Conservation (phyloP, 2,797 vertebrate species). For the Cephalopachus bancanus region DNA sequence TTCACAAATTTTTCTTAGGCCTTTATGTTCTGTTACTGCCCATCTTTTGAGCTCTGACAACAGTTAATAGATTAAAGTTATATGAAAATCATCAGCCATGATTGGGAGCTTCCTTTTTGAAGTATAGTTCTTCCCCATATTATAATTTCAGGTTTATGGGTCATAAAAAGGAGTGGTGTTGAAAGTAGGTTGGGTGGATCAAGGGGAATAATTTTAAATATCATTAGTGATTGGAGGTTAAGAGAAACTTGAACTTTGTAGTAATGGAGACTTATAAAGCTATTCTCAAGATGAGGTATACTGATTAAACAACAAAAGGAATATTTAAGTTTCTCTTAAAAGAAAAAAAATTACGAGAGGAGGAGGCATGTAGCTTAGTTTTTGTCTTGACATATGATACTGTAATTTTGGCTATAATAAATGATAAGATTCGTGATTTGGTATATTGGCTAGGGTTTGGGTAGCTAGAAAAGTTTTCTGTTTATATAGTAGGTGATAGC, state of each 20-base stretch:
- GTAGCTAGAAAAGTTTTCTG: not conserved
- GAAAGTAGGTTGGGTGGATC: slow-evolving; percentile 65
- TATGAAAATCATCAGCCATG: slow-evolving; percentile 35
- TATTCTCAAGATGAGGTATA: not conserved
- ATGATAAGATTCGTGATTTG: not conserved
- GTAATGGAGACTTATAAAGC: slow-evolving; percentile 44
- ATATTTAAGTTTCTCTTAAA: not conserved
- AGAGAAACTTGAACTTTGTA: slow-evolving; percentile 48
- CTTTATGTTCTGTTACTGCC: not conserved
- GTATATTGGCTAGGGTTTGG: slow-evolving; percentile 10
- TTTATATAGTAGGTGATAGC: not conserved
- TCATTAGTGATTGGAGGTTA: slow-evolving; percentile 25
- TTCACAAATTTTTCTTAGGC: slow-evolving; percentile 23
- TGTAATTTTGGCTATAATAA: slow-evolving; percentile 44
- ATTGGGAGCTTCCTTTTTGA: slow-evolving; percentile 65
- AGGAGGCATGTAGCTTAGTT: not conserved
- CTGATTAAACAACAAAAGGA: slow-evolving; percentile 42
- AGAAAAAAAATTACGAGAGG: not conserved
- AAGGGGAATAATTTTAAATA: slow-evolving; percentile 65
- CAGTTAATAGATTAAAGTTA: slow-evolving; percentile 61
- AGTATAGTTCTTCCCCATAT: not conserved
- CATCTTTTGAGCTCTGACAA: slow-evolving; percentile 42
- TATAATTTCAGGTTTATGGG: slow-evolving; percentile 29
- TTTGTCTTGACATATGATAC: slow-evolving; percentile 40
- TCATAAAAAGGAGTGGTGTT: slow-evolving; percentile 40